Percentiles rank a stretch among this genome's conserved stretches.
phyloP scores from a whole-genome alignment of 2,888 invertebrate genomes.

The Scrobipalpa costella region DNA sequence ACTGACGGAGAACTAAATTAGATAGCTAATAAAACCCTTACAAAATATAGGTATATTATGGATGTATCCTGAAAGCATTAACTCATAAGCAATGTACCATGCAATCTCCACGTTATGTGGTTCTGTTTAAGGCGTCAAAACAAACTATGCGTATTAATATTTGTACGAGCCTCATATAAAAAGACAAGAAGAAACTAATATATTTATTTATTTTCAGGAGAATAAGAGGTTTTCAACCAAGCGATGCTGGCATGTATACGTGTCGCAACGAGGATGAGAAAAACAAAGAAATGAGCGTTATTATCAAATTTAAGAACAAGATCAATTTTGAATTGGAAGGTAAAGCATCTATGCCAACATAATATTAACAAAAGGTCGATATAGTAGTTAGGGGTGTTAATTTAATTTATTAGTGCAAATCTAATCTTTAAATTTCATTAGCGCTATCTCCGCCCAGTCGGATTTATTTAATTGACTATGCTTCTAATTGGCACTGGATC shows the following conservation, averaged over 20 bases:
- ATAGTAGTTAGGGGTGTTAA: too few species aligned
- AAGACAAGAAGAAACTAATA: background rate
- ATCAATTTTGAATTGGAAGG: conserved; percentile 49
- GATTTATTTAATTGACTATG: too few species aligned
- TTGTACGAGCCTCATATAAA: background rate
- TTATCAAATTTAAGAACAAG: conserved; percentile 49
- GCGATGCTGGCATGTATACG: conserved; percentile 73
- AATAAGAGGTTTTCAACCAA: conserved; percentile 69
- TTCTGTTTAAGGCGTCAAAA: conserved; percentile 56
- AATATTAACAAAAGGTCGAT: too few species aligned
- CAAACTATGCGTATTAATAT: conserved; percentile 38
- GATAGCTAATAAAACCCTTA: conserved; percentile 32
- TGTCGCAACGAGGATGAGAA: conserved; percentile 63
- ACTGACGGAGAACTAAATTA: background rate
- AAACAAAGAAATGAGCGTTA: conserved; percentile 54
- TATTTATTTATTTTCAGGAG: conserved; percentile 53
- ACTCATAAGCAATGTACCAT: conserved; percentile 42
- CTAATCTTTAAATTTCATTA: too few species aligned
- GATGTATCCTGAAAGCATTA: conserved; percentile 45
- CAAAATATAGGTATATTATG: conserved; percentile 37
- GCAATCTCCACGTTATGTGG: conserved; percentile 35
- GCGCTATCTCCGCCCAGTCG: too few species aligned
- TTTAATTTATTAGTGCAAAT: too few species aligned
- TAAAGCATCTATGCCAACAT: too few species aligned
- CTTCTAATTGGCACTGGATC: too few species aligned